Conservation (phyloP, 2,888 invertebrate species). For the Xanthia icteritia region DNA sequence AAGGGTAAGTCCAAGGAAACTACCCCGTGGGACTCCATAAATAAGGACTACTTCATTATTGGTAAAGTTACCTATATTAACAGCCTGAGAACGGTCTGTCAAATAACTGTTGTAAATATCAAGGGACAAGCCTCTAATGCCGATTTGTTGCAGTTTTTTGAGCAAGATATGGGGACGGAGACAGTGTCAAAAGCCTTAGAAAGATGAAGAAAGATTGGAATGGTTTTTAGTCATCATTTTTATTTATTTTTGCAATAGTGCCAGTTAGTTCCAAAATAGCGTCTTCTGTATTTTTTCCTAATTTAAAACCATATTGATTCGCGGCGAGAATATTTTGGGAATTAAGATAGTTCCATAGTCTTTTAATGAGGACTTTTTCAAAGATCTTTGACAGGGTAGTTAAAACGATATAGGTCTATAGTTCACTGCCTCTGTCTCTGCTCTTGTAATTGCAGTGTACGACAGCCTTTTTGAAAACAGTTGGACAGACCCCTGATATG, state of each 20-base stretch:
- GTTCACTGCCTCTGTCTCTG: not conserved
- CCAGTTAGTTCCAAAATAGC: not conserved
- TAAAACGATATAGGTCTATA: not conserved
- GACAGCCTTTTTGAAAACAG: not conserved
- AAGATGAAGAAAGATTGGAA: not conserved
- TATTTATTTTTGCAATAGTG: not conserved
- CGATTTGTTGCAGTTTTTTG: not conserved
- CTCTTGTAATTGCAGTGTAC: too few species aligned
- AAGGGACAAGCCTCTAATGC: not conserved
- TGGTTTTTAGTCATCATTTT: too few species aligned
- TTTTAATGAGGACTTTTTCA: too few species aligned
- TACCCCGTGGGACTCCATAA: not conserved
- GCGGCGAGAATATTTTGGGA: too few species aligned
- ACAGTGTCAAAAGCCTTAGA: constrained; percentile 5
- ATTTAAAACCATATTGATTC: not conserved
- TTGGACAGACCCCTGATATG: not conserved
- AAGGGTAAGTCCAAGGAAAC: not conserved
- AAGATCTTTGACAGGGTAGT: too few species aligned
- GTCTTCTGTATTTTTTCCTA: not conserved
- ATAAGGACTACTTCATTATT: not conserved
- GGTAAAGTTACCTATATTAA: not conserved
- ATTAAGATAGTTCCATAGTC: too few species aligned
- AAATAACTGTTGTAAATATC: not conserved
- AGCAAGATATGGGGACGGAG: not conserved
- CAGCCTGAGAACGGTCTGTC: too few species aligned